Evolutionary conservation across 1,140 invertebrate genomes (phyloP).

Genomic region (Bombus consobrinus): DNA sequence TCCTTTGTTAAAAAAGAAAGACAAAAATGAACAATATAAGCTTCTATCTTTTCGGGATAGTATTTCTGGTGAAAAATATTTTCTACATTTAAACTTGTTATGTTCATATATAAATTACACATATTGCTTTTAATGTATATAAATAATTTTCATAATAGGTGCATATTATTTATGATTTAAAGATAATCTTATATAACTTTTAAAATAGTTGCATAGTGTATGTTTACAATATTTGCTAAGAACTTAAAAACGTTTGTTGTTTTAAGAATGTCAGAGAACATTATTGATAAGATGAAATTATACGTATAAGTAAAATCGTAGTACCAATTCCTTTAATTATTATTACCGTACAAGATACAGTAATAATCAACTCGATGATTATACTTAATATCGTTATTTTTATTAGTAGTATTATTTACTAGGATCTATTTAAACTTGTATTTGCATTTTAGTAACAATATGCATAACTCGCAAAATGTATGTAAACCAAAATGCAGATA

Average conservation of each 20-base stretch:
- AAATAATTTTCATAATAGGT: background rate
- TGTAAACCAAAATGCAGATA: background rate
- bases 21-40: background rate
- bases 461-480: background rate
- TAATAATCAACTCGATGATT: background rate
- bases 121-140: background rate
- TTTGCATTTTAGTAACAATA: background rate
- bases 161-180: background rate
- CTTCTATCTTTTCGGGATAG: background rate
- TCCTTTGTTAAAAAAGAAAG: background rate
- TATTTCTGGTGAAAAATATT: background rate
- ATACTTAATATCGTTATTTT: background rate
- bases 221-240: background rate
- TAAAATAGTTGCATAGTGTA: conserved; percentile 19
- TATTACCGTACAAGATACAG: conserved; percentile 6
- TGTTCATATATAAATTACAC: background rate
- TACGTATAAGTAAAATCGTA: background rate
- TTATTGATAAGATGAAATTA: background rate
- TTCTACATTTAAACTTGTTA: background rate
- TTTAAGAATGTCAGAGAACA: background rate
- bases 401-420: background rate
- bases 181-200: background rate
- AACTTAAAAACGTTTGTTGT: background rate
- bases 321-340: background rate
- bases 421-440: background rate